Evolutionary conservation across 2,888 invertebrate genomes (phyloP).

Genomic region (Fragum whitleyi): DNA sequence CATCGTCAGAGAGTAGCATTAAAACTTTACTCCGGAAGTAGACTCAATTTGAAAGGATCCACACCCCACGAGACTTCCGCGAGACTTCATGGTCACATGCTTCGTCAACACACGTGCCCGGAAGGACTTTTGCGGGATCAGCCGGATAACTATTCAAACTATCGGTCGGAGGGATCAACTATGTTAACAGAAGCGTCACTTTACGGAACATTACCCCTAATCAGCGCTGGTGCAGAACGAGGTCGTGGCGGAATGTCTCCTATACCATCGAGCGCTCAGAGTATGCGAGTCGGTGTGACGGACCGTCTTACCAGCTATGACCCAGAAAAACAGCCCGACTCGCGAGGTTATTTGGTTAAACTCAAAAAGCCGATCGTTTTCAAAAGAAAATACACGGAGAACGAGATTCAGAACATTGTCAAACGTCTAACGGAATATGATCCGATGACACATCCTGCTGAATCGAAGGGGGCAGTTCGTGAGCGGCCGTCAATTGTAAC

Average conservation of each 20-base stretch:
- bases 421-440: constrained; percentile 69
- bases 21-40: constrained; percentile 60
- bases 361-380: constrained; percentile 69
- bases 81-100: constrained; percentile 58
- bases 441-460: constrained; percentile 63
- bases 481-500: constrained; percentile 60
- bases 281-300: constrained; percentile 45
- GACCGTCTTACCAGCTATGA: constrained; percentile 65
- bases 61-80: constrained; percentile 57
- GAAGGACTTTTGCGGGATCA: constrained; percentile 52
- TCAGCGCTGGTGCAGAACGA: constrained; percentile 32
- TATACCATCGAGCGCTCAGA: constrained; percentile 59
- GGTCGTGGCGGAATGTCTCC: constrained; percentile 43
- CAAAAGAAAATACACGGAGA: constrained; percentile 70
- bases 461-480: constrained; percentile 56
- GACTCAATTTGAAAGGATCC: constrained; percentile 59
- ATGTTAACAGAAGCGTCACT: constrained; percentile 61
- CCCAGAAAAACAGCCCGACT: constrained; percentile 70
- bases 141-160: constrained; percentile 46
- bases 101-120: constrained; percentile 55
- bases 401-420: constrained; percentile 68
- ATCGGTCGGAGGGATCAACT: constrained; percentile 57
- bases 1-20: constrained; percentile 64
- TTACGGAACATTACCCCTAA: constrained; percentile 43
- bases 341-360: constrained; percentile 67